Conservation (phyloP, 2,113 vertebrate genomes). For the Gobius niger region DNA sequence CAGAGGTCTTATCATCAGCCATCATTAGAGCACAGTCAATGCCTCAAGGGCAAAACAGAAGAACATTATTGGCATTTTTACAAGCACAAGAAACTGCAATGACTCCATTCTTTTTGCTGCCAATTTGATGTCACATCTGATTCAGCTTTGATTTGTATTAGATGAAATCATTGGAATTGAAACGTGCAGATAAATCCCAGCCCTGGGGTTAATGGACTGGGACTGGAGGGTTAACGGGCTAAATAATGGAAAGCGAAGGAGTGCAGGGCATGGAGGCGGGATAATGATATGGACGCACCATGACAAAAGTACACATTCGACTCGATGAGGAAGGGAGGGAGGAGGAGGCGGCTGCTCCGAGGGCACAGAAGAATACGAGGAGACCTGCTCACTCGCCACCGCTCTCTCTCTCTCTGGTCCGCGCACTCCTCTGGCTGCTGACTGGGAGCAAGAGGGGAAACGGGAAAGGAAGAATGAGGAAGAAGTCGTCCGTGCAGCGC, state of each 20-base stretch:
- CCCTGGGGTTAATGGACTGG: neutral
- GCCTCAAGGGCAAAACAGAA: neutral
- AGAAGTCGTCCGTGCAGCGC: constrained; percentile 67
- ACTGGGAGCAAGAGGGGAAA: constrained; percentile 28
- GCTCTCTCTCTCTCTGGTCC: constrained; percentile 7
- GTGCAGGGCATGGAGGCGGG: neutral
- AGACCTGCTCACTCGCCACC: constrained; percentile 45
- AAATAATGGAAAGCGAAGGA: neutral
- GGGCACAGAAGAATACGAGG: constrained; percentile 40
- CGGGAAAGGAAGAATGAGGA: constrained; percentile 77
- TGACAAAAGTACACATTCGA: constrained; percentile 12
- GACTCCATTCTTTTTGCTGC: too few relatives aligned
- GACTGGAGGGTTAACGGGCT: neutral
- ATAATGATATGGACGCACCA: constrained; percentile 12
- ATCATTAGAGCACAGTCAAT: neutral
- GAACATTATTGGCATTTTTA: neutral
- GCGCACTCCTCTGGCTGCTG: constrained; percentile 17
- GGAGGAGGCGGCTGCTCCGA: constrained; percentile 28
- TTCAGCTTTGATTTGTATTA: too few relatives aligned
- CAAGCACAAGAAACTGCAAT: neutral
- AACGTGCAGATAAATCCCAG: neutral
- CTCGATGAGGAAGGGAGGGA: constrained; percentile 9
- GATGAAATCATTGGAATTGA: neutral
- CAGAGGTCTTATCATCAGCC: neutral
- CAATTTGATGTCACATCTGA: too few relatives aligned